A percentile compares a stretch with the other conserved stretches of the same genome.
These are phyloP conservation scores for Passer montanus DNA, from an alignment of 2,113 vertebrate genomes.

Conservation along the genomic window DNA sequence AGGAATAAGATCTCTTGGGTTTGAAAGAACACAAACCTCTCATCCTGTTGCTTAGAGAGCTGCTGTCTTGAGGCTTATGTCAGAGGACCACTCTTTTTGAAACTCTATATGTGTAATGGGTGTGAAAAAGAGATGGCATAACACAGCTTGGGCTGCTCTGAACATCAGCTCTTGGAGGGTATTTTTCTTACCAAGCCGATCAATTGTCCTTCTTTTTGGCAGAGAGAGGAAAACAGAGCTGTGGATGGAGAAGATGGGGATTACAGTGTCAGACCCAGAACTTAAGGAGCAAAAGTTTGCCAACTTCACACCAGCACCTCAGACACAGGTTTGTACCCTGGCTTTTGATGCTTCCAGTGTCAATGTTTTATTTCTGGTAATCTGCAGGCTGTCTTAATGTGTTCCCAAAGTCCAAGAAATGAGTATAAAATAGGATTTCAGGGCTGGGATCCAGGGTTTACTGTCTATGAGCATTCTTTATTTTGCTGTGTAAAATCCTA, in stretches of 20 bases:
- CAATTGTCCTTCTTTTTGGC: background rate
- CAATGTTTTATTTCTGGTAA: constrained; percentile 52
- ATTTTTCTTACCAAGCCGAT: background rate
- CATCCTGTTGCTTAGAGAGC: background rate
- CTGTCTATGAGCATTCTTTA: constrained; percentile 8
- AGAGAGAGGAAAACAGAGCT: background rate
- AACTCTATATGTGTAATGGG: background rate
- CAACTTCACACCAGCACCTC: rapidly evolving
- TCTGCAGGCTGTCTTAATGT: constrained; percentile 11
- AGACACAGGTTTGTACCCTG: background rate
- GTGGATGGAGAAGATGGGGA: background rate
- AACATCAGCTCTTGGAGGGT: background rate
- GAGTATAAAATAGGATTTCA: constrained; percentile 37
- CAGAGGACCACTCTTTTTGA: background rate
- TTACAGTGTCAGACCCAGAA: background rate
- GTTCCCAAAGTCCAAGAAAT: constrained; percentile 47
- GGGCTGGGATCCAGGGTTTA: constrained; percentile 9
- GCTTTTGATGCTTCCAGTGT: background rate
- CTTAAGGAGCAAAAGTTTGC: rapidly evolving
- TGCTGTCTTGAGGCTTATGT: background rate
- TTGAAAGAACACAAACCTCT: background rate
- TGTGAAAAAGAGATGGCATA: background rate
- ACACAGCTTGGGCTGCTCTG: background rate
- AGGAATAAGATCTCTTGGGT: background rate
- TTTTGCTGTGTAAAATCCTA: constrained; percentile 34